Percentiles rank a stretch among this genome's conserved stretches.
These are phyloP conservation scores for Drosophila pachea DNA, from an alignment of 1,140 invertebrate genomes.

Conservation along the genomic window DNA sequence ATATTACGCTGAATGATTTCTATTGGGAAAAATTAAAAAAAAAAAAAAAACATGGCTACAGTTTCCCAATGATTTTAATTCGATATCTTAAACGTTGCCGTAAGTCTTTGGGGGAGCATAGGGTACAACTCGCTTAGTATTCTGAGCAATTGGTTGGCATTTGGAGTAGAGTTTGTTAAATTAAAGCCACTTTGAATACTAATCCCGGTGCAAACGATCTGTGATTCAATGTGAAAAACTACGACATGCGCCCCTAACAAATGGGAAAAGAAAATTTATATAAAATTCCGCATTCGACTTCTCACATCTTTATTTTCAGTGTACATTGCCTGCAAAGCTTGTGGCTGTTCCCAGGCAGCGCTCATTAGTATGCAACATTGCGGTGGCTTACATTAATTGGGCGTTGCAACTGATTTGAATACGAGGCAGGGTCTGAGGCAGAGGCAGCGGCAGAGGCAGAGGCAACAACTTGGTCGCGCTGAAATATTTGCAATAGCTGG, in stretches of 20 bases:
- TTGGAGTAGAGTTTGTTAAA: too few relatives aligned
- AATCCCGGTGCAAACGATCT: too few relatives aligned
- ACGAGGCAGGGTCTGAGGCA: slow-evolving; percentile 39
- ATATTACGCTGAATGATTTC: too few relatives aligned
- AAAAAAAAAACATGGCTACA: too few relatives aligned
- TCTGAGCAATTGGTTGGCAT: too few relatives aligned
- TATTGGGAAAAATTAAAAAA: too few relatives aligned
- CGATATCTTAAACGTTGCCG: too few relatives aligned
- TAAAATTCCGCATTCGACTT: slow-evolving; percentile 9
- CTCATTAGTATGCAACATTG: slow-evolving; percentile 77
- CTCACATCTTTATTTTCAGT: slow-evolving; percentile 28
- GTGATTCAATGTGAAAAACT: slow-evolving; percentile 1
- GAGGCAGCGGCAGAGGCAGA: slow-evolving; percentile 3
- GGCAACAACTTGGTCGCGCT: neutral
- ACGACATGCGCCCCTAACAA: neutral
- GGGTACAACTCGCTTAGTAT: too few relatives aligned
- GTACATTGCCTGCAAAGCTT: slow-evolving; percentile 11
- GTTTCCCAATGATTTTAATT: neutral
- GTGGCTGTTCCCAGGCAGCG: slow-evolving; percentile 13
- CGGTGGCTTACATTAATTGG: slow-evolving; percentile 75
- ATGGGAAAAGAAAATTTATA: too few relatives aligned
- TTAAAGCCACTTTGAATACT: too few relatives aligned
- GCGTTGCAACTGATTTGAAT: slow-evolving; percentile 78
- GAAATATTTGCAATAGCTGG: slow-evolving; percentile 23
- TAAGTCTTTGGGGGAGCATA: too few relatives aligned